Conservation (phyloP, 1,140 invertebrate genomes). For the Hylaeus anthracinus region DNA sequence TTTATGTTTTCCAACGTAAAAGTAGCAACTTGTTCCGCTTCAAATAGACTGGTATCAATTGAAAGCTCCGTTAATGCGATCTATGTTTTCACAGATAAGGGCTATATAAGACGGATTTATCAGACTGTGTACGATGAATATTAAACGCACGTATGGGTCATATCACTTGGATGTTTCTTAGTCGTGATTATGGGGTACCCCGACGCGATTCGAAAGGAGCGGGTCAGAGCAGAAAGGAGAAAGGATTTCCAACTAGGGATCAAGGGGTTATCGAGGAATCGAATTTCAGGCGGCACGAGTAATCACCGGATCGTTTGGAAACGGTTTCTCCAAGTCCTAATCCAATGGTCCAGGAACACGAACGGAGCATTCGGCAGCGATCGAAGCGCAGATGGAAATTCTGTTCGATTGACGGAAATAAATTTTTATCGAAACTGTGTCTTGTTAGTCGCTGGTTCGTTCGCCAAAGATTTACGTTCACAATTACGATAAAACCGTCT, state of each 20-base stretch:
- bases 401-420: slow-evolving; percentile 6
- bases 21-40: too few relatives aligned
- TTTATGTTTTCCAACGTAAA: too few relatives aligned
- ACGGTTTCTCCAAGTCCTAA: slow-evolving; percentile 13
- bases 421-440: slow-evolving; percentile 22
- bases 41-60: too few relatives aligned
- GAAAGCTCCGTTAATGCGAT: too few relatives aligned
- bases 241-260: background rate
- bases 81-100: too few relatives aligned
- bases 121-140: too few relatives aligned
- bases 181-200: background rate
- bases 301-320: slow-evolving; percentile 24
- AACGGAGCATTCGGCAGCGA: background rate
- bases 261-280: slow-evolving; percentile 16
- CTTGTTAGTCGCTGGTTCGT: background rate
- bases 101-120: too few relatives aligned
- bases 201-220: background rate
- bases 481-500: slow-evolving; percentile 10
- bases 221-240: background rate
- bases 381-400: slow-evolving; percentile 11
- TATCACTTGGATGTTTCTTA: too few relatives aligned
- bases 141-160: too few relatives aligned
- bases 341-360: background rate
- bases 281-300: background rate
- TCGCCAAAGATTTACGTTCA: slow-evolving; percentile 4